Evolutionary conservation across 1,140 invertebrate species (phyloP).

Genomic region (Lordiphosa mommai): DNA sequence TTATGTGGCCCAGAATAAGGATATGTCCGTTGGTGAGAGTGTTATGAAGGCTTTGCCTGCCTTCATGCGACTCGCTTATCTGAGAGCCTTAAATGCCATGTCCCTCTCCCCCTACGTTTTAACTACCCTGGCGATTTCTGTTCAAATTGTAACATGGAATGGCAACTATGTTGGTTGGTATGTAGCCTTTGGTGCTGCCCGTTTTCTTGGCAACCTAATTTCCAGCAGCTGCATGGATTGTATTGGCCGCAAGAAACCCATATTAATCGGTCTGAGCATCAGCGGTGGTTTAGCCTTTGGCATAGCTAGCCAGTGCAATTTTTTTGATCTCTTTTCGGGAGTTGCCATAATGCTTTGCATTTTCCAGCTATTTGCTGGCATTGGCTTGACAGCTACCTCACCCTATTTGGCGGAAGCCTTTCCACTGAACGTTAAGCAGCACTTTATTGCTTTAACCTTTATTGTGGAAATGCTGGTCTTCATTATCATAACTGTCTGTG

Average conservation of each 20-base stretch:
- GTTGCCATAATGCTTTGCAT: conserved; percentile 2
- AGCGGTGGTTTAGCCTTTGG: conserved; percentile 21
- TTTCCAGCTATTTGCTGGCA: conserved; percentile 35
- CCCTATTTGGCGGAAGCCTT: conserved; percentile 45
- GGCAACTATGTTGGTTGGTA: conserved; percentile 6
- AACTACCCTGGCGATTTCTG: background rate
- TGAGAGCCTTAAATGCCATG: conserved; percentile 47
- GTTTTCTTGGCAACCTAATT: conserved; percentile 14
- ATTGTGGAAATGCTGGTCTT: conserved; percentile 46
- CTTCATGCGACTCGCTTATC: conserved; percentile 15
- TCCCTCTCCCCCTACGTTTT: conserved; percentile 20
- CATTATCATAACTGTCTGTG: conserved; percentile 22
- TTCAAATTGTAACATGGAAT: rapidly evolving
- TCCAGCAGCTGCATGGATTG: conserved; percentile 20
- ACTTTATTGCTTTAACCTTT: conserved; percentile 42
- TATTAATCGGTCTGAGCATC: conserved; percentile 28
- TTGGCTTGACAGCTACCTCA: conserved; percentile 37
- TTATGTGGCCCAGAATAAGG: conserved; percentile 44
- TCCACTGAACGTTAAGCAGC: conserved; percentile 53
- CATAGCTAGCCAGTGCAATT: conserved; percentile 11
- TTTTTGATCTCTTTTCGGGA: background rate
- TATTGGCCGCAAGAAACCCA: conserved; percentile 39
- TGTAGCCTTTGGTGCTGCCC: conserved; percentile 23
- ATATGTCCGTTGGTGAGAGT: conserved; percentile 19
- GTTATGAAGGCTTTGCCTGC: conserved; percentile 29